These are phyloP conservation scores for Anagrus nilaparvatae DNA, from an alignment of 1,140 invertebrate species.

Conservation along the genomic window DNA sequence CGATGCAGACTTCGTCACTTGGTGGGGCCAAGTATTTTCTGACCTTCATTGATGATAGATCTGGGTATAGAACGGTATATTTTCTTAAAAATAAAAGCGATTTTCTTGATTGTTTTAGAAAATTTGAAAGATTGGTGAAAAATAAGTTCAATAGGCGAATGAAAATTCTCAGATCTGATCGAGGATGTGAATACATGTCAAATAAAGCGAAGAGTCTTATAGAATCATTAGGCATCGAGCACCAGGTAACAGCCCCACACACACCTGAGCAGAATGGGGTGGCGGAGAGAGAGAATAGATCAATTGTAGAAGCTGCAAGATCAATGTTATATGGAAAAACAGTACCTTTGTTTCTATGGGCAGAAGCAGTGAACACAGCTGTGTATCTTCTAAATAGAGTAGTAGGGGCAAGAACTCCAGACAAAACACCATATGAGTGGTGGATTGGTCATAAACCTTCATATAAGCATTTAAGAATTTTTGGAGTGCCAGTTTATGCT, in stretches of 20 bases:
- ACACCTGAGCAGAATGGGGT: slow-evolving; percentile 30
- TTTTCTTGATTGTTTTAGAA: slow-evolving; percentile 23
- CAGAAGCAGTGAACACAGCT: slow-evolving; percentile 35
- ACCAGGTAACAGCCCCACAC: slow-evolving; percentile 22
- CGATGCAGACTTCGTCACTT: slow-evolving; percentile 19
- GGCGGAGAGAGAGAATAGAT: slow-evolving; percentile 28
- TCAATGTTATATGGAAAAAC: slow-evolving; percentile 28
- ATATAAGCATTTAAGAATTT: slow-evolving; percentile 14
- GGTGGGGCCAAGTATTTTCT: slow-evolving; percentile 22
- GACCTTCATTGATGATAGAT: slow-evolving; percentile 23
- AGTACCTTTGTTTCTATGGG: slow-evolving; percentile 33
- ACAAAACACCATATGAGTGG: slow-evolving; percentile 25
- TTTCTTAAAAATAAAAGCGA: slow-evolving; percentile 25
- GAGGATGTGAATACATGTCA: slow-evolving; percentile 14
- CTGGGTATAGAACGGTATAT: slow-evolving; percentile 17
- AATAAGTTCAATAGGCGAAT: slow-evolving; percentile 18
- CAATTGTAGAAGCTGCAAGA: slow-evolving; percentile 32
- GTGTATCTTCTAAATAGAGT: slow-evolving; percentile 20
- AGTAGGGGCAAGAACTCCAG: slow-evolving; percentile 24
- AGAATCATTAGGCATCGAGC: slow-evolving; percentile 16
- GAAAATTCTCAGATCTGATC: slow-evolving; percentile 19
- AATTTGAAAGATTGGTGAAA: slow-evolving; percentile 23
- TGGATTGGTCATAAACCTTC: slow-evolving; percentile 23
- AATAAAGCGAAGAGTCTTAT: slow-evolving; percentile 8
- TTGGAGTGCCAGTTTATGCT: slow-evolving; percentile 8